phyloP scores from a whole-genome alignment of 2,113 vertebrate species.

The Hemiscyllium ocellatum region DNA sequence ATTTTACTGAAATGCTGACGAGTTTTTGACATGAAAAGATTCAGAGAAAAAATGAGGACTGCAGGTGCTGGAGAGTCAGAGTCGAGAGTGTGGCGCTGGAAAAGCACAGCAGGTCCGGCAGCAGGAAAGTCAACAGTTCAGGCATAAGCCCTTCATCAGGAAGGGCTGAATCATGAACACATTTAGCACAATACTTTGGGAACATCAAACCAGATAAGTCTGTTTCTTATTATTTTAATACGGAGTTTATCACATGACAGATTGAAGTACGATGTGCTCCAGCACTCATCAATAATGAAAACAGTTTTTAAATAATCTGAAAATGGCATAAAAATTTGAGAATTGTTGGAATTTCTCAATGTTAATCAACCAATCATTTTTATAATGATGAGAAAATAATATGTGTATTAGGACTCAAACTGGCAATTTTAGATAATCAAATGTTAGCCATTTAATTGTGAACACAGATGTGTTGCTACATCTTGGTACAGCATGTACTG shows the following conservation, averaged over 20 bases:
- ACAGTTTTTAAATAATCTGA: slow-evolving; percentile 1
- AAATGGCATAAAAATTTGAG: background rate
- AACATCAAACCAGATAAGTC: background rate
- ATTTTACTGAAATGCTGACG: background rate
- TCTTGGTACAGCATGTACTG: background rate
- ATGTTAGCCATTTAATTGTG: background rate
- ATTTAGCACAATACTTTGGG: background rate
- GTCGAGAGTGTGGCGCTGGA: too few relatives aligned
- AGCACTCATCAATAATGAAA: background rate
- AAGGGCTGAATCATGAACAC: too few relatives aligned
- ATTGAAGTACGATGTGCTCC: background rate
- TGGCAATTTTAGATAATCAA: background rate
- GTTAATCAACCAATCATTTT: background rate
- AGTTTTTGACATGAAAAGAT: too few relatives aligned
- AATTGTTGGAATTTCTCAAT: background rate
- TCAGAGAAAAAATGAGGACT: too few relatives aligned
- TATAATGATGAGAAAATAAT: background rate
- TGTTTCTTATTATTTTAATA: too few relatives aligned
- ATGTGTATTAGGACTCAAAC: background rate
- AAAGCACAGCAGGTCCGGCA: too few relatives aligned
- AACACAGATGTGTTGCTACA: slow-evolving; percentile 7
- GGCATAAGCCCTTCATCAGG: too few relatives aligned
- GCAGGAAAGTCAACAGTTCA: too few relatives aligned
- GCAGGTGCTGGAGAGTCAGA: too few relatives aligned
- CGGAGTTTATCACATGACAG: background rate